Base-by-base conservation (phyloP, 2,888 invertebrate species). In the Lasioglossum calceatum region DNA sequence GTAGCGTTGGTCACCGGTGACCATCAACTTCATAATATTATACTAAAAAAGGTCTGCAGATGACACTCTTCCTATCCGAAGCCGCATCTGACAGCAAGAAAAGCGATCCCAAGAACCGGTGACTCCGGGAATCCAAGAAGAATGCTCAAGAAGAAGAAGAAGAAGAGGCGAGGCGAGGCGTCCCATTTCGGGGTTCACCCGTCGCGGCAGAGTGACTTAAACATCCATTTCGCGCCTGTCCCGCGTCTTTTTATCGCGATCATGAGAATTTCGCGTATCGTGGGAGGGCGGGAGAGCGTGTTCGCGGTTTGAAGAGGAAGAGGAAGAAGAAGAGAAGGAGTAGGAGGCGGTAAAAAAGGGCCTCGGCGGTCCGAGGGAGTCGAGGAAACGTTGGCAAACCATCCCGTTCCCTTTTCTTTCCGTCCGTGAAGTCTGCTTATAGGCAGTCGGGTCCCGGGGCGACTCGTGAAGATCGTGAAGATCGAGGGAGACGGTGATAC, bases 381-480 rank as follows among this genome's bases (percentile, higher is more conserved):
- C 27, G 73, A 61, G 77, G 77, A 85, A 86, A 82, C 81, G 76
- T 76, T 61, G 73, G 76, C 50, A 42, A 79, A 85, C 81, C 67
- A 79, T 64, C 75, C 61, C 81, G 85, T 84, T 82, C 87, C 77
- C 83, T 85, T 73, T 87, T 84, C 88, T 87, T 90, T 90, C 88
- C 89, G 86, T 90, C 89, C 88, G 89, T 87, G 89, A 87, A 82
- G 92, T 91, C 92, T 90, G 90, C 91, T 92, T 87, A 91, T 91
- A 91, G 89, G 91, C 90, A 91, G 87, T 81, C 87, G 72, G 88
- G 88, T 90, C 86, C 77, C 50, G 50, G 83, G 92, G 93, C 89
- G 89, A 91, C 92, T 94, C 93, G 93, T 93, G 93, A 92, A 93
- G 93, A 94, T 94, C 93, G 93, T 93, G 93, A 89, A 91, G 92